Conservation (phyloP, 2,797 vertebrate genomes). For the Gallinago solitaria region DNA sequence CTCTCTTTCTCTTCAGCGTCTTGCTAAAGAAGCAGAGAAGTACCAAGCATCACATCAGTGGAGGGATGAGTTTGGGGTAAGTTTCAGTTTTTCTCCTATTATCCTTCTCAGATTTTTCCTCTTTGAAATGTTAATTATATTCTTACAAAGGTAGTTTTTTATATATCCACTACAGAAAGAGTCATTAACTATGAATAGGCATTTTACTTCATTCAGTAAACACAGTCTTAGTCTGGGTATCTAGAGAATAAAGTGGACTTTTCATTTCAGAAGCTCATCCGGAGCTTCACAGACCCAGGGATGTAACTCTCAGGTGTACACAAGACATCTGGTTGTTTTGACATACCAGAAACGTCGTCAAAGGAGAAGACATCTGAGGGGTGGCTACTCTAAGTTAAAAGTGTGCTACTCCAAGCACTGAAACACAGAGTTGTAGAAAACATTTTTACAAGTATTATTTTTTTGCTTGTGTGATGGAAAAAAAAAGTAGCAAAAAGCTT, state of each 20-base stretch:
- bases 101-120: neutral
- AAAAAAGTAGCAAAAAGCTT: neutral
- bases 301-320: neutral
- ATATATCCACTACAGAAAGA: neutral
- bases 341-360: neutral
- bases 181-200: neutral
- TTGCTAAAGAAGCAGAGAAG: slow-evolving; percentile 91
- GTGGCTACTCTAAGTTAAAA: neutral
- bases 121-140: neutral
- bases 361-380: neutral
- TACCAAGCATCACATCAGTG: slow-evolving; percentile 91
- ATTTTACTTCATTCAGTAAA: neutral
- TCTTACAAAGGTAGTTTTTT: neutral
- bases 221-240: neutral
- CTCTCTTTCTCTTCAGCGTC: slow-evolving; percentile 81
- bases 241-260: neutral
- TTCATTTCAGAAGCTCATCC: neutral
- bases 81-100: slow-evolving; percentile 24
- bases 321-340: neutral
- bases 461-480: neutral
- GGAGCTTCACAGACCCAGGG: neutral
- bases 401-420: neutral
- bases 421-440: neutral
- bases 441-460: neutral
- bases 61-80: slow-evolving; percentile 93